Evolutionary conservation across 2,888 invertebrate species (phyloP), one percentile per base, ranked within the genome.

Genomic region (Leucophenga maculata): DNA sequence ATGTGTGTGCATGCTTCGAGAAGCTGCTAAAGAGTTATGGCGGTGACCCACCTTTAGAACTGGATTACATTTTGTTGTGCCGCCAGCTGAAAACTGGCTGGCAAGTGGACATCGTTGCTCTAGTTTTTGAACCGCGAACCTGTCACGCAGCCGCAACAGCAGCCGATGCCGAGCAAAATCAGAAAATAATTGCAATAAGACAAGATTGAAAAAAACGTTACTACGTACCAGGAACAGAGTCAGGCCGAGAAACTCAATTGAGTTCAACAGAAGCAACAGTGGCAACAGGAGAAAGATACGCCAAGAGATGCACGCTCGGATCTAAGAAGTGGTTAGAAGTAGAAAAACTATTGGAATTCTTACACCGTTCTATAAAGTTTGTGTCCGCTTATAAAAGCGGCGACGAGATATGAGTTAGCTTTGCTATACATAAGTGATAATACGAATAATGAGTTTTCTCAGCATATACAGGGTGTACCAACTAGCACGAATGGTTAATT

Each of bases 11-110:
- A 18, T 70, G 62, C 26, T 54, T 32, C 3, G 14, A 9, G 64
- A 68, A 68, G 72, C 22, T n/a, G 69, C 62, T 69, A 68, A 76
- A 74, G 76, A 85, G 83, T 80, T 84, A 85, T 83, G 84, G 81
- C 78, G 77, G 78, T 86, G 87, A 86, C 86, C 87, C 78, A 86
- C 81, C 86, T 86, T 78, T 74, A 76, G 77, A 85, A 85, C 75
- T 84, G 86, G 83, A 76, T 69, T 69, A 65, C 32, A 11, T 60
- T 14, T 6, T 32, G 31, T 32, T 31, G 32, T 20, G 55, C 65
- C 65, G 69, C 55, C 22, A 39, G 26, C 57, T 55, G 65, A 68
- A 69, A 57, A 62, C 71, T 70, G 69, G 69, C 74, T 75, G 76
- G 52, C 72, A 74, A 69, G 75, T 72, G 80, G 71, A 72, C 73